Percentiles rank a stretch among this genome's conserved stretches.
Evolutionary conservation across 2,797 vertebrate genomes (phyloP).

Genomic region (Thunnus albacares): DNA sequence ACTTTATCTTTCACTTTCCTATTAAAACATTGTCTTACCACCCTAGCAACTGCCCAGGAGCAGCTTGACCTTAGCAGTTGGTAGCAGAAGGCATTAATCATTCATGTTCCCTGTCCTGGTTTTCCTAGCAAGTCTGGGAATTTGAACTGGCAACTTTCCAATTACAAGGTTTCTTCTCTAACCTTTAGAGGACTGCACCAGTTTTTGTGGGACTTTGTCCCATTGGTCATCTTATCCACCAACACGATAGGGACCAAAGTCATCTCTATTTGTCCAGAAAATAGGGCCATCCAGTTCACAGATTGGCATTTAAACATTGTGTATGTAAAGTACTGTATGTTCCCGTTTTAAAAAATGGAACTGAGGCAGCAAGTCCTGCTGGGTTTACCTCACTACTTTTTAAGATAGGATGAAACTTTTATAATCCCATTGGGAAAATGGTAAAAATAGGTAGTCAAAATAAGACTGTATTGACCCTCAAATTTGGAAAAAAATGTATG

Average conservation of each 20-base stretch:
- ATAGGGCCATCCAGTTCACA: not conserved
- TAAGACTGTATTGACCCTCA: no score
- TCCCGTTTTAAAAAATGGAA: not conserved
- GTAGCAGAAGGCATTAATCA: constrained; percentile 18
- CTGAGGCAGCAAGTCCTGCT: not conserved
- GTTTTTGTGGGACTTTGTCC: not conserved
- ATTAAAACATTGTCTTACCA: not conserved
- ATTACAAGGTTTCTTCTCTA: not conserved
- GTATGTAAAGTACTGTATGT: not conserved
- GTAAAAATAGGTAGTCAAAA: no score
- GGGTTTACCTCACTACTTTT: no score
- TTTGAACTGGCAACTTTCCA: constrained; percentile 15
- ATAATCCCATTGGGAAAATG: no score
- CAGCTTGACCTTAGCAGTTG: not conserved
- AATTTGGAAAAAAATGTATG: no score
- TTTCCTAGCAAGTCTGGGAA: constrained; percentile 4
- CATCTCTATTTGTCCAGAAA: no score
- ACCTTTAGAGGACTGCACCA: not conserved
- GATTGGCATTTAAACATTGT: not conserved
- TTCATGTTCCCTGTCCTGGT: constrained; percentile 8
- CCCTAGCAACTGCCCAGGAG: not conserved
- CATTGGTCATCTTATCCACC: not conserved
- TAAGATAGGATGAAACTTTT: no score
- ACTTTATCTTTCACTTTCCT: not conserved
- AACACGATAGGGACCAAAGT: not conserved